These are phyloP conservation scores for Ennomos fuscantarius DNA, from an alignment of 2,888 invertebrate species.

Conservation along the genomic window DNA sequence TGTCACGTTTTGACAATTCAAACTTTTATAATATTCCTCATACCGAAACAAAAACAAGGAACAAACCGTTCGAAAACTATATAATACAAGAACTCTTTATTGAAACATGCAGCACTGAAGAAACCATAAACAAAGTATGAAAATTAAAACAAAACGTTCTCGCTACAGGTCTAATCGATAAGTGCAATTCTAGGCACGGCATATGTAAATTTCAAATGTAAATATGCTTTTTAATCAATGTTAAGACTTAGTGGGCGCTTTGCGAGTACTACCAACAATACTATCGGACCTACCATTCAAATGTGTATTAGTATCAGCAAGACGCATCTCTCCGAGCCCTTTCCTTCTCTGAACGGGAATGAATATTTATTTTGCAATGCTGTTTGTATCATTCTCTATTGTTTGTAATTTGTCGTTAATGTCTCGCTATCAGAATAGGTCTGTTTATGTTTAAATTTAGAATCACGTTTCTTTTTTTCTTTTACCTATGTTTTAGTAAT, in stretches of 20 bases:
- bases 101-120: conserved; percentile 45
- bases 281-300: conserved; percentile 75
- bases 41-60: conserved; percentile 7
- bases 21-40: neutral
- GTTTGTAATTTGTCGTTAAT: conserved; percentile 70
- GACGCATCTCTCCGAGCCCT: conserved; percentile 59
- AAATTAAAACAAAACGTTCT: conserved; percentile 54
- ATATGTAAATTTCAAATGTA: conserved; percentile 78
- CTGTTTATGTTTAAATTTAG: conserved; percentile 25
- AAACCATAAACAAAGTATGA: conserved; percentile 34
- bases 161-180: conserved; percentile 68
- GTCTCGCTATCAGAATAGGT: conserved; percentile 46
- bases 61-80: conserved; percentile 35
- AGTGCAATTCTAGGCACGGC: conserved; percentile 76
- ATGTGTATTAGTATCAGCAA: conserved; percentile 69
- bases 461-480: conserved; percentile 7
- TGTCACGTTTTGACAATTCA: too few relatives aligned
- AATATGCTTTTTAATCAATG: conserved; percentile 81
- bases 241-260: conserved; percentile 57
- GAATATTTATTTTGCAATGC: conserved; percentile 76
- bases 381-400: conserved; percentile 60
- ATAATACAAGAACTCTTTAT: conserved; percentile 39
- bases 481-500: neutral
- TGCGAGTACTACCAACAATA: conserved; percentile 69
- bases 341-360: conserved; percentile 65